These are phyloP conservation scores for Drosophila suzukii DNA, from an alignment of 1,140 invertebrate genomes.

Conservation along the genomic window DNA sequence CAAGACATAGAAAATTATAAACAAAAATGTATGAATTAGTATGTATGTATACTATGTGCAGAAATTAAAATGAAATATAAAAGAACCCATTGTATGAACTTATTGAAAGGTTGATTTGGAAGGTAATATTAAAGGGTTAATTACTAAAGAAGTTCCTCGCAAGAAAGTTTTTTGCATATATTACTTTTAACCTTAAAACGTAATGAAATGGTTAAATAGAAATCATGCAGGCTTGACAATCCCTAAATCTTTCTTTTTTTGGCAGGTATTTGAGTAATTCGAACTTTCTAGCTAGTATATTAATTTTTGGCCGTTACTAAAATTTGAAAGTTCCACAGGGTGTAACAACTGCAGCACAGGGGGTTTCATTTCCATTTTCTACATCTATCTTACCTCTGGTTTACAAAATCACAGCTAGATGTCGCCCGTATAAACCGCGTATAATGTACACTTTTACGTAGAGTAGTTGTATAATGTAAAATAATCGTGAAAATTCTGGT, in stretches of 20 bases:
- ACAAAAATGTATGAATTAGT: conserved; percentile 67
- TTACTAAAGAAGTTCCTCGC: too few relatives aligned
- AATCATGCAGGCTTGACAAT: too few relatives aligned
- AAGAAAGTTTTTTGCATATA: too few relatives aligned
- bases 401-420: not conserved
- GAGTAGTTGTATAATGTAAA: not conserved
- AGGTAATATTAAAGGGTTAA: not conserved
- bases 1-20: conserved; percentile 56
- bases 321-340: too few relatives aligned
- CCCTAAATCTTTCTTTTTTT: too few relatives aligned
- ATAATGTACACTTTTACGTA: not conserved
- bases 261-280: too few relatives aligned
- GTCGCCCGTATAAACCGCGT: not conserved
- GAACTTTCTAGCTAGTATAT: too few relatives aligned
- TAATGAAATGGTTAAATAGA: too few relatives aligned
- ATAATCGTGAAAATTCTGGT: not conserved
- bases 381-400: not conserved
- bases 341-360: too few relatives aligned
- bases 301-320: too few relatives aligned
- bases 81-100: not conserved
- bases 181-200: too few relatives aligned
- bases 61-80: conserved; percentile 67
- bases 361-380: not conserved
- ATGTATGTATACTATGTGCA: conserved; percentile 76
- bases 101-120: not conserved